Evolutionary conservation across 1,140 invertebrate species (phyloP), one percentile per base, ranked within the genome.

Genomic region (Nasonia longicornis): DNA sequence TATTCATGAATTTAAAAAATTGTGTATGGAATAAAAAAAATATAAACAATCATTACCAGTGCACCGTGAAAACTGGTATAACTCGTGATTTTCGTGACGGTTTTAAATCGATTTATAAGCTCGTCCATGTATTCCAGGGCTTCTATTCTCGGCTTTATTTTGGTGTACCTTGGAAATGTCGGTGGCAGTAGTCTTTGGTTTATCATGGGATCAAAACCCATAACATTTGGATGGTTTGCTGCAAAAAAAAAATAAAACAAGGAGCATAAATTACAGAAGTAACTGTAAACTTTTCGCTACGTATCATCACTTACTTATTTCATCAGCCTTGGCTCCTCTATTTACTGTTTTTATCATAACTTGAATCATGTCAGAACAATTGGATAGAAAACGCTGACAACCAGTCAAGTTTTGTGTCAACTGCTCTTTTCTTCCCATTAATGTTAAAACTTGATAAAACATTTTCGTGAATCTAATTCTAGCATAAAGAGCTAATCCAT

Each of bases 121-220:
- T 96, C 94, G 84, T 96, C 94, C 85, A 98, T 94, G 90, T 98
- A 98, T 85, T 94, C 92, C 82, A 98, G 90, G 42, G 97, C 95
- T 85, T 98, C 96, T 48, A 92, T 89, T 63, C 96, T 92, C 71
- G 95, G 94, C 84, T 96, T 96, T 84, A 99, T 98, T 90, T 97
- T 96, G 1, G 97, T 98, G 90, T 98, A 99, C 2, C 98, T 93
- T 12, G 98, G 98, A 92, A 99, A 99, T n/a, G 98, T 98, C 1
- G 98, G 98, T 63, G 98, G 98, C 42, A 99, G 91, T 45, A 98
- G 92, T 83, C 98, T 94, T 90, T 98, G 97, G 91, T 99, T 99
- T 52, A 98, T 95, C 88, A 98, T 94, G 29, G 98, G 97, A 88
- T 99, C 97, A 91, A 99, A 99, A 1, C 97, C 97, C 92, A 97